These are phyloP conservation scores for Tenthredo scrophulariae DNA, from an alignment of 2,888 invertebrate genomes.

Conservation along the genomic window DNA sequence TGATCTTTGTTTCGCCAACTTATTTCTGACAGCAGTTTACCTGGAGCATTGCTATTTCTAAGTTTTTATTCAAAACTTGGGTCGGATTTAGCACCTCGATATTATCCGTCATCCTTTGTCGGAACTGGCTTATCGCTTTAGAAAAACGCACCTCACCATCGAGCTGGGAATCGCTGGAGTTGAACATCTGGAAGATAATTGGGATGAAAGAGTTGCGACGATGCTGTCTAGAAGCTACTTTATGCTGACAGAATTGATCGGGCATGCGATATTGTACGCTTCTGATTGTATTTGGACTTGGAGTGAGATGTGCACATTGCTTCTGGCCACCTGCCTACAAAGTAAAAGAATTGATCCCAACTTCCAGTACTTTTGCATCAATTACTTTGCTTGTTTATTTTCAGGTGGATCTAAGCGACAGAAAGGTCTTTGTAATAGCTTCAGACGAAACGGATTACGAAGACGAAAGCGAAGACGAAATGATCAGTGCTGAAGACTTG, in stretches of 20 bases:
- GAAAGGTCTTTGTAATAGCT: constrained; percentile 67
- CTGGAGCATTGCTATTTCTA: constrained; percentile 79
- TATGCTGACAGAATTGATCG: constrained; percentile 39
- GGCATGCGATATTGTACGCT: constrained; percentile 52
- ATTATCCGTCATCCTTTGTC: constrained; percentile 80
- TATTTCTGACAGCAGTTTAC: constrained; percentile 69
- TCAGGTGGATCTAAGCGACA: constrained; percentile 66
- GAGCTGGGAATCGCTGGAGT: constrained; percentile 83
- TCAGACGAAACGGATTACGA: constrained; percentile 73
- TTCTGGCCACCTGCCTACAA: constrained; percentile 60
- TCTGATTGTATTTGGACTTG: constrained; percentile 56
- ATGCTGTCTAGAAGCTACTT: constrained; percentile 10
- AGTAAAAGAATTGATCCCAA: constrained; percentile 37
- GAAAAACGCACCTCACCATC: constrained; percentile 86
- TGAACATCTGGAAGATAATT: constrained; percentile 83
- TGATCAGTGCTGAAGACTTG: constrained; percentile 73
- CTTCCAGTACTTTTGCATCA: neutral
- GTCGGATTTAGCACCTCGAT: constrained; percentile 74
- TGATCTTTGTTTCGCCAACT: constrained; percentile 64
- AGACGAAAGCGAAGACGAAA: constrained; percentile 76
- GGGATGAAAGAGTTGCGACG: constrained; percentile 2
- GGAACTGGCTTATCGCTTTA: constrained; percentile 82
- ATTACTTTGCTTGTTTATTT: neutral
- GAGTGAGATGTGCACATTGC: constrained; percentile 46
- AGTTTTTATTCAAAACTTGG: constrained; percentile 71